These are phyloP conservation scores for Meiosimyza platycephala DNA, from an alignment of 2,888 invertebrate species.

Conservation along the genomic window DNA sequence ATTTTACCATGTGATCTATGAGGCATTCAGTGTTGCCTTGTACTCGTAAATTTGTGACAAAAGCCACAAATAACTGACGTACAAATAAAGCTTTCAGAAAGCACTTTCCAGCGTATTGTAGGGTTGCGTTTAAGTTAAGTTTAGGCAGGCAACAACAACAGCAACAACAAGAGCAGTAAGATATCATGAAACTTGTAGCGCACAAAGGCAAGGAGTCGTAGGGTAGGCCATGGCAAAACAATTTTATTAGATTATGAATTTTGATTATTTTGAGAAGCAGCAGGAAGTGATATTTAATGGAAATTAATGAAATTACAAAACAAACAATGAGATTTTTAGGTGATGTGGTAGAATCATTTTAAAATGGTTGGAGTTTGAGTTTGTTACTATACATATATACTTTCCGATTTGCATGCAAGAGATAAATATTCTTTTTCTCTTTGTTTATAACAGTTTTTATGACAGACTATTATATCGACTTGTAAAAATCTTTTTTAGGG, in stretches of 20 bases:
- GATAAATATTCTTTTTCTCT: no score
- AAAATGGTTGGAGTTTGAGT: no score
- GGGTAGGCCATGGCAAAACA: neutral
- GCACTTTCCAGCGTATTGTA: neutral
- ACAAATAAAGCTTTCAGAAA: slow-evolving; percentile 3
- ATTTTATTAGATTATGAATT: slow-evolving; percentile 11
- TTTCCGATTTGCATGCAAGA: no score
- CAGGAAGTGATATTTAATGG: neutral
- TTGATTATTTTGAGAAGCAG: slow-evolving; percentile 1
- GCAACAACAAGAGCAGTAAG: neutral
- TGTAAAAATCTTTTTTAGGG: no score
- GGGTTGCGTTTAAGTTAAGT: no score
- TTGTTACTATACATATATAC: no score
- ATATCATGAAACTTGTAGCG: no score
- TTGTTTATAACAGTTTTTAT: no score
- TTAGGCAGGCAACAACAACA: neutral
- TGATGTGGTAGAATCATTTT: no score
- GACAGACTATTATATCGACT: no score
- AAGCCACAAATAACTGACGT: slow-evolving; percentile 4
- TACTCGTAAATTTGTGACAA: neutral
- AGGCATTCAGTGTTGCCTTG: neutral
- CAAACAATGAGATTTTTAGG: no score
- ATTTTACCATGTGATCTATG: slow-evolving; percentile 1
- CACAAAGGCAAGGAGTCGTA: no score
- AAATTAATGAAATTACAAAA: neutral